Percentiles rank a stretch among this genome's conserved stretches.
Evolutionary conservation across 2,113 vertebrate genomes (phyloP).

Genomic region (Dicrurus megarhynchus): DNA sequence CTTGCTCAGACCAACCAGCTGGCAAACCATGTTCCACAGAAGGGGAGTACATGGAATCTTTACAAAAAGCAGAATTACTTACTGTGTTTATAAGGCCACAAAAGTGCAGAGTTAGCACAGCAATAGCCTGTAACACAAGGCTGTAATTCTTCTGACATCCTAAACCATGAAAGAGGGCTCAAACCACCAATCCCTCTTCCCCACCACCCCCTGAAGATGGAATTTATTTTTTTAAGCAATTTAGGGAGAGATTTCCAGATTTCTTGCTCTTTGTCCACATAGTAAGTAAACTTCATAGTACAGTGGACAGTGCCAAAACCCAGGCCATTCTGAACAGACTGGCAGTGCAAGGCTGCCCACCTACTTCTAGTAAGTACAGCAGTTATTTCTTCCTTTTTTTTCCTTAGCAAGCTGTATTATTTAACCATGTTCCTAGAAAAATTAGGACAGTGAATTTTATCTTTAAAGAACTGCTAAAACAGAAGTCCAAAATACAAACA

Average conservation of each 20-base stretch:
- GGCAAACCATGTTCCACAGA: slow-evolving; percentile 9
- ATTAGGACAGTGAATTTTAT: neutral
- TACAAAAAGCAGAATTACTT: slow-evolving; percentile 23
- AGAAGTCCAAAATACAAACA: neutral
- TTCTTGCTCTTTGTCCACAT: neutral
- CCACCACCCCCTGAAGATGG: neutral
- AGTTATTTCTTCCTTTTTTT: neutral
- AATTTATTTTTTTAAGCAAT: neutral
- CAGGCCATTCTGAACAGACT: neutral
- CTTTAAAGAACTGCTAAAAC: neutral
- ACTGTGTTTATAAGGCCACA: neutral
- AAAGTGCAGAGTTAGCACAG: slow-evolving; percentile 48
- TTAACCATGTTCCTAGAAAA: neutral
- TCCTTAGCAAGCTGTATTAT: neutral
- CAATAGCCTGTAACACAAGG: neutral
- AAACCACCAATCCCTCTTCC: slow-evolving; percentile 8
- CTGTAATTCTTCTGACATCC: slow-evolving; percentile 36
- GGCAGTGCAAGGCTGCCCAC: neutral
- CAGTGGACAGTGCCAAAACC: neutral
- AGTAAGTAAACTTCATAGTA: neutral
- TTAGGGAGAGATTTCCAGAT: neutral
- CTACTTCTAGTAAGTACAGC: neutral
- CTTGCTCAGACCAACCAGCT: slow-evolving; percentile 24
- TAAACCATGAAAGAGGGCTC: slow-evolving; percentile 25
- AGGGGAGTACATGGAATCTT: neutral